Percentiles rank a stretch among this genome's conserved stretches.
phyloP scores from a whole-genome alignment of 2,888 invertebrate species.

The Chymomyza procnemis region DNA sequence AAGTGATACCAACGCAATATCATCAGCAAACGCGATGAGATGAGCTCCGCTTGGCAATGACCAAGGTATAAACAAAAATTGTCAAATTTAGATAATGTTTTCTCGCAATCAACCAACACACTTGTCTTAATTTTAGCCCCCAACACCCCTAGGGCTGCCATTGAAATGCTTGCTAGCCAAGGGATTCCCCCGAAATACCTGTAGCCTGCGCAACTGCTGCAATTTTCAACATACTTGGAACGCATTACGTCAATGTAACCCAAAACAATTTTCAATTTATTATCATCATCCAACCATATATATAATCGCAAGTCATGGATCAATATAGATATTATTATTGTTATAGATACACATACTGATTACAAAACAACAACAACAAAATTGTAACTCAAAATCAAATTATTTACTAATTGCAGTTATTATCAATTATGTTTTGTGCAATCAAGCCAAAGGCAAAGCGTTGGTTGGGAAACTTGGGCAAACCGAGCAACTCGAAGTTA shows the following conservation, averaged over 20 bases:
- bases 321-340: slow-evolving; percentile 28
- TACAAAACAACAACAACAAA: not conserved
- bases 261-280: slow-evolving; percentile 1
- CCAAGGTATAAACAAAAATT: too few relatives aligned
- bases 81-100: too few relatives aligned
- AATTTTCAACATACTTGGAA: not conserved
- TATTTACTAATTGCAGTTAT: slow-evolving; percentile 47
- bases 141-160: too few relatives aligned
- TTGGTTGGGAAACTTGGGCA: not conserved
- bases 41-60: too few relatives aligned
- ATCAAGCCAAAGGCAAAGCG: slow-evolving; percentile 1
- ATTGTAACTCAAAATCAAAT: slow-evolving; percentile 20
- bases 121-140: too few relatives aligned
- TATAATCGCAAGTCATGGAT: slow-evolving; percentile 41
- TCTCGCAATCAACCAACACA: too few relatives aligned
- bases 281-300: not conserved
- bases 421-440: slow-evolving; percentile 26
- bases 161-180: too few relatives aligned
- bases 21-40: too few relatives aligned
- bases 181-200: too few relatives aligned
- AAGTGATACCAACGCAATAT: too few relatives aligned
- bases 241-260: slow-evolving; percentile 28
- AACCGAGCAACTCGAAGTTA: too few relatives aligned
- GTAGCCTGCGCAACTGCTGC: not conserved
- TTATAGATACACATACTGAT: not conserved